Evolutionary conservation across 2,113 vertebrate species (phyloP).

Genomic region (Clarias gariepinus): DNA sequence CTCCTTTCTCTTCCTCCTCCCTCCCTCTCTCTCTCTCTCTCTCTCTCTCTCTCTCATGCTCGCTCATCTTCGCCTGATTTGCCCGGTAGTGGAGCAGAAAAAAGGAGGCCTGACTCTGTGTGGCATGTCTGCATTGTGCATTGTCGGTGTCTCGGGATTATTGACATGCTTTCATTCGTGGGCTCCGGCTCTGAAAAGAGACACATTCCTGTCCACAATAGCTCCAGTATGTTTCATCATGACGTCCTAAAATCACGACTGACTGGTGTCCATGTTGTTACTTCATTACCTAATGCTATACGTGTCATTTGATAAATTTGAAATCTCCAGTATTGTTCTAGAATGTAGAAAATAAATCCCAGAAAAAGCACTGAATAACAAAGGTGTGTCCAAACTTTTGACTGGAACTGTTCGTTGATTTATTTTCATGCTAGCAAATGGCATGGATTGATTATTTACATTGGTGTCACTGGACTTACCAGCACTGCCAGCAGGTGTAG

Average conservation of each 20-base stretch:
- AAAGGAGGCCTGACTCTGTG: constrained; percentile 60
- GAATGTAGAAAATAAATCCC: too few species aligned
- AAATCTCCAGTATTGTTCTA: too few species aligned
- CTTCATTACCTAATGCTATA: too few species aligned
- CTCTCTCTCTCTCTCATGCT: constrained; percentile 48
- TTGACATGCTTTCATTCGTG: constrained; percentile 76
- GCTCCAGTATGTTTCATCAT: constrained; percentile 65
- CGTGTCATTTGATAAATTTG: too few species aligned
- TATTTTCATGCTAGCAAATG: not conserved
- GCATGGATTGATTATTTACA: not conserved
- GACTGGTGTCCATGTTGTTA: too few species aligned
- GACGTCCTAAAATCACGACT: too few species aligned
- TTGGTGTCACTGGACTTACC: not conserved
- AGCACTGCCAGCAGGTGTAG: not conserved
- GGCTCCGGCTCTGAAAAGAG: constrained; percentile 78
- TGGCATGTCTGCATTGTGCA: constrained; percentile 63
- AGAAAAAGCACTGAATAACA: too few species aligned
- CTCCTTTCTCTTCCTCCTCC: constrained; percentile 45
- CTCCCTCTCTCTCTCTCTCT: constrained; percentile 33
- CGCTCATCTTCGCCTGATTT: constrained; percentile 48
- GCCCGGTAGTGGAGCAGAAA: constrained; percentile 57
- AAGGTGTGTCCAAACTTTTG: too few species aligned
- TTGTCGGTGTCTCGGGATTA: constrained; percentile 71
- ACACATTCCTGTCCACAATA: constrained; percentile 78
- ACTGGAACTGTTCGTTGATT: not conserved